phyloP scores from a whole-genome alignment of 2,113 vertebrate genomes.

The Aplodontia rufa region DNA sequence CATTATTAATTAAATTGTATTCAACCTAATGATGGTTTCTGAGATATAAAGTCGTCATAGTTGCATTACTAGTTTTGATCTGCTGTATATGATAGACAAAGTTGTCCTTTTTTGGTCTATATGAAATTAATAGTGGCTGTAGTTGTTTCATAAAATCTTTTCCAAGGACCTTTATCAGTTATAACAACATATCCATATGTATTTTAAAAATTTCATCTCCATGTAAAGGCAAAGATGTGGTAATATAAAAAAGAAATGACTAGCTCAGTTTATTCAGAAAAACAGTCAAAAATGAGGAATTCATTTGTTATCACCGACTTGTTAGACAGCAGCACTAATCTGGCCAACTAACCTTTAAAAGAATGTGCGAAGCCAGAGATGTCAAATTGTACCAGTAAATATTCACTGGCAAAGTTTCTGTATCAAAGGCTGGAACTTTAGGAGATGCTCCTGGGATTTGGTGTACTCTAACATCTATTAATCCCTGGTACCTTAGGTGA shows the following conservation, averaged over 20 bases:
- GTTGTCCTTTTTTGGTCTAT: neutral
- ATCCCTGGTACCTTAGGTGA: slow-evolving; percentile 48
- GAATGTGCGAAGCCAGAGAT: slow-evolving; percentile 33
- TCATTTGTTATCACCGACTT: neutral
- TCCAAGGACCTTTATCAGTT: slow-evolving; percentile 9
- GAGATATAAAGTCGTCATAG: neutral
- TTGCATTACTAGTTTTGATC: neutral
- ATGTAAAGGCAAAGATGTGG: slow-evolving; percentile 11
- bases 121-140: neutral
- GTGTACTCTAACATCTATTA: slow-evolving; percentile 62
- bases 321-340: neutral
- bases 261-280: neutral
- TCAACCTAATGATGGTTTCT: slow-evolving; percentile 24
- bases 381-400: slow-evolving; percentile 26
- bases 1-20: slow-evolving; percentile 37
- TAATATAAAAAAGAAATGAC: neutral
- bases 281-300: neutral
- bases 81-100: neutral
- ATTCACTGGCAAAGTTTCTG: slow-evolving; percentile 48
- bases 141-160: slow-evolving; percentile 20
- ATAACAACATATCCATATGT: neutral
- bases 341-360: slow-evolving; percentile 42
- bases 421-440: slow-evolving; percentile 66
- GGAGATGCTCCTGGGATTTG: slow-evolving; percentile 63
- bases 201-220: slow-evolving; percentile 15